phyloP scores from a whole-genome alignment of 2,888 invertebrate genomes.

The Sesia apiformis region DNA sequence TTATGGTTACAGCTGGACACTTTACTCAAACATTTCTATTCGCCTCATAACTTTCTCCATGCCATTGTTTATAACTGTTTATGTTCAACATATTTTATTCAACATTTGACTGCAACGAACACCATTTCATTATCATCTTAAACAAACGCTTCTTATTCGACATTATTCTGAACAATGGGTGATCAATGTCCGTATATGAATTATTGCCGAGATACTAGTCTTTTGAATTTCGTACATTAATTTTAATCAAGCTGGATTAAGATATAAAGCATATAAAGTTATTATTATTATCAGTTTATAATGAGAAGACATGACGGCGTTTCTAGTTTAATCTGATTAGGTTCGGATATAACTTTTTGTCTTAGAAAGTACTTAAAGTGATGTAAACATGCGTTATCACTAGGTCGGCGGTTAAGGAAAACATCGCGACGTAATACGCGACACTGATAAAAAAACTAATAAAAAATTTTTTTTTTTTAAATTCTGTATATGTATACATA shows the following conservation, averaged over 20 bases:
- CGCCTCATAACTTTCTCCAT: not conserved
- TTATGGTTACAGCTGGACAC: no score
- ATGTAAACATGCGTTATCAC: no score
- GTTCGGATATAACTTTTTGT: no score
- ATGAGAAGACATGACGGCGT: no score
- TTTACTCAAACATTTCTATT: not conserved
- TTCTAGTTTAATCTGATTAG: no score
- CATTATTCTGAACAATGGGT: slow-evolving; percentile 2
- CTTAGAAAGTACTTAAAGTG: no score
- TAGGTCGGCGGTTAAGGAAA: no score
- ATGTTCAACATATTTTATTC: not conserved
- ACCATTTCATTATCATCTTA: not conserved
- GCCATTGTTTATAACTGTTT: not conserved
- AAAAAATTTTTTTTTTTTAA: no score
- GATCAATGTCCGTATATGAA: slow-evolving; percentile 1
- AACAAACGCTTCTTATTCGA: not conserved
- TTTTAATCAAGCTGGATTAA: not conserved
- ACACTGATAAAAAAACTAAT: no score
- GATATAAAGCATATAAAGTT: not conserved
- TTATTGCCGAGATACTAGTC: not conserved
- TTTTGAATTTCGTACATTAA: not conserved
- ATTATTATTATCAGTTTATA: no score
- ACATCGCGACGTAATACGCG: no score
- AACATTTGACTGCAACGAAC: not conserved
- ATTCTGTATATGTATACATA: no score